A percentile compares a stretch with the other conserved stretches of the same genome.
Conservation (phyloP, 2,888 invertebrate genomes). For the Sylvicola cinctus region DNA sequence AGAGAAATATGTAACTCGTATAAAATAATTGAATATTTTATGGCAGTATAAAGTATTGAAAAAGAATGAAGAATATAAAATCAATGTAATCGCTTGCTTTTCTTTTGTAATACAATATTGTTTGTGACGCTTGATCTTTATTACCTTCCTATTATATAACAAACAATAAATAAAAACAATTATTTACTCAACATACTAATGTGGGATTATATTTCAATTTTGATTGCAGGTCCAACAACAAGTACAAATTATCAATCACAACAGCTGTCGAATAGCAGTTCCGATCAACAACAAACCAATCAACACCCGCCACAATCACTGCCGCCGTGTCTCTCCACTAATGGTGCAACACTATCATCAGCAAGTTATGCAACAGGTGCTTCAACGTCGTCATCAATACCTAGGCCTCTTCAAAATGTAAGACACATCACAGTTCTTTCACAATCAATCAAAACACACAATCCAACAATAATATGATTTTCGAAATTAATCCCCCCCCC, state of each 20-base stretch:
- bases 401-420: conserved; percentile 24
- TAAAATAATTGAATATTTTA: too few relatives aligned
- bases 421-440: conserved; percentile 10
- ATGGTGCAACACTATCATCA: conserved; percentile 4
- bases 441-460: not conserved
- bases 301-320: conserved; percentile 12
- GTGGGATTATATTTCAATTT: not conserved
- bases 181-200: too few relatives aligned
- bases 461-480: not conserved
- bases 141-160: too few relatives aligned
- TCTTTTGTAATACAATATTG: too few relatives aligned
- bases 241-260: conserved; percentile 18
- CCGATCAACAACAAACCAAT: conserved; percentile 8
- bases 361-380: conserved; percentile 13
- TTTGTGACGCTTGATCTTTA: too few relatives aligned
- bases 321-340: conserved; percentile 9
- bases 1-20: too few relatives aligned
- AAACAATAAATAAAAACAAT: too few relatives aligned
- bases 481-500: not conserved
- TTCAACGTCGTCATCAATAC: conserved; percentile 17
- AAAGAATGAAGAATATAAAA: too few relatives aligned
- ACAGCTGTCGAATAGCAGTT: conserved; percentile 14
- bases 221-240: conserved; percentile 14
- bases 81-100: too few relatives aligned
- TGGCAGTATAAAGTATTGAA: too few relatives aligned